Conservation (phyloP, 2,888 invertebrate species). For the Plebejus melissa region DNA sequence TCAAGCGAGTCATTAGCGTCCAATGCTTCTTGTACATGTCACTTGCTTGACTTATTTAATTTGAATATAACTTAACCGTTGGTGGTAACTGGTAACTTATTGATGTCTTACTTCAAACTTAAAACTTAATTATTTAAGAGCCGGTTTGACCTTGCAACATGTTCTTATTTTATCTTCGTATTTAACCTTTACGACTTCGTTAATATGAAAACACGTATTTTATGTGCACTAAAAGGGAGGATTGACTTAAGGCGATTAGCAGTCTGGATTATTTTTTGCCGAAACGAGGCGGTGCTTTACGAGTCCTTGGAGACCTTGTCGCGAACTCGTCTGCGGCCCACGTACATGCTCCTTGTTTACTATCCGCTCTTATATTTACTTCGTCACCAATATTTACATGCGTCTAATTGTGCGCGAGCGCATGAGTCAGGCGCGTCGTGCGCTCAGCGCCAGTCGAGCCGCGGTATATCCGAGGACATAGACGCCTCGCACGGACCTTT, state of each 20-base stretch:
- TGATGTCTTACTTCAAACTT: neutral
- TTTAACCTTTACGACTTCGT: neutral
- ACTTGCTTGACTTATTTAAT: neutral
- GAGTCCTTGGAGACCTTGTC: constrained; percentile 48
- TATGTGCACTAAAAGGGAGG: neutral
- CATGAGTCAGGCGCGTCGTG: constrained; percentile 76
- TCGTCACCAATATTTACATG: constrained; percentile 67
- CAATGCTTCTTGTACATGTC: neutral
- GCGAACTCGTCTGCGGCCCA: constrained; percentile 59
- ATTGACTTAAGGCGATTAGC: neutral
- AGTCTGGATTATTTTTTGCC: neutral
- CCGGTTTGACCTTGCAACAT: neutral
- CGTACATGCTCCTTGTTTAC: constrained; percentile 60
- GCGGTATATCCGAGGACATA: constrained; percentile 74
- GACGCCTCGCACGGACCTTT: constrained; percentile 48
- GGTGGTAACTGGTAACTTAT: neutral
- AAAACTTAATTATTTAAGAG: neutral
- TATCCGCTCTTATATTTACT: constrained; percentile 59
- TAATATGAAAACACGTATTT: neutral
- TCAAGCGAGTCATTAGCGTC: no score
- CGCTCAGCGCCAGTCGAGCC: constrained; percentile 69
- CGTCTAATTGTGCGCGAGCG: constrained; percentile 67
- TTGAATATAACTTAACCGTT: no score
- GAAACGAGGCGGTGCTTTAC: constrained; percentile 27
- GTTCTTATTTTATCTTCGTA: neutral